phyloP scores from a whole-genome alignment of 2,113 vertebrate species.

The Cavia aperea region DNA sequence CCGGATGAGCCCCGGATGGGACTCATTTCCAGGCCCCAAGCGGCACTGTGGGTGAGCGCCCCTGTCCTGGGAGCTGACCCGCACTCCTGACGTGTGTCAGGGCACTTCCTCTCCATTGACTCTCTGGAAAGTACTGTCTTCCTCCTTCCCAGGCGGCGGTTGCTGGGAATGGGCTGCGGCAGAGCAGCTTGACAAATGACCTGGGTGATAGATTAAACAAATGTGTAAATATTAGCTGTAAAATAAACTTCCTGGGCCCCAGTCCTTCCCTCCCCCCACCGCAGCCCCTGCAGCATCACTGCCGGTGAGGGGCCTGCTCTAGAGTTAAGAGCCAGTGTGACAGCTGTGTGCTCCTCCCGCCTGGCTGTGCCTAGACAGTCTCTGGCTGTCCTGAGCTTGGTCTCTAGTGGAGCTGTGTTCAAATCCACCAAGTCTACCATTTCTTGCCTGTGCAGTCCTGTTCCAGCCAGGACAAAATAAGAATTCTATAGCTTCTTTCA shows the following conservation, averaged over 20 bases:
- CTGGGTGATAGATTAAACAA: constrained; percentile 76
- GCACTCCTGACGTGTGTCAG: constrained; percentile 40
- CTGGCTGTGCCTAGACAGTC: not conserved
- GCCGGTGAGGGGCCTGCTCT: accelerated
- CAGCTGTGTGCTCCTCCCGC: accelerated
- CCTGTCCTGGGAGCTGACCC: constrained; percentile 73
- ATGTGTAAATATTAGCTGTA: constrained; percentile 68
- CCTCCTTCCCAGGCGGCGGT: constrained; percentile 64
- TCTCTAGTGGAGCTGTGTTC: not conserved
- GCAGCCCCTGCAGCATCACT: accelerated
- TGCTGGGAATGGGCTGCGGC: constrained; percentile 53
- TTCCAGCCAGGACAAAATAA: not conserved
- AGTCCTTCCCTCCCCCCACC: not conserved
- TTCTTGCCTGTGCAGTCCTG: not conserved
- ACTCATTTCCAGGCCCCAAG: constrained; percentile 72
- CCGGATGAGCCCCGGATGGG: constrained; percentile 17
- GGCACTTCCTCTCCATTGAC: constrained; percentile 63
- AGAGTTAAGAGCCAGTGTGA: not conserved
- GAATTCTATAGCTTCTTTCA: not conserved
- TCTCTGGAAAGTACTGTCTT: constrained; percentile 60
- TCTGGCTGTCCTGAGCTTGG: not conserved
- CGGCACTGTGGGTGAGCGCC: constrained; percentile 33
- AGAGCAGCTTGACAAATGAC: constrained; percentile 67
- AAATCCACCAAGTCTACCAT: accelerated
- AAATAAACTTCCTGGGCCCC: constrained; percentile 54